Evolutionary conservation across 1,140 invertebrate genomes (phyloP), one percentile per base, ranked within the genome.

Genomic region (Dryas iulia): DNA sequence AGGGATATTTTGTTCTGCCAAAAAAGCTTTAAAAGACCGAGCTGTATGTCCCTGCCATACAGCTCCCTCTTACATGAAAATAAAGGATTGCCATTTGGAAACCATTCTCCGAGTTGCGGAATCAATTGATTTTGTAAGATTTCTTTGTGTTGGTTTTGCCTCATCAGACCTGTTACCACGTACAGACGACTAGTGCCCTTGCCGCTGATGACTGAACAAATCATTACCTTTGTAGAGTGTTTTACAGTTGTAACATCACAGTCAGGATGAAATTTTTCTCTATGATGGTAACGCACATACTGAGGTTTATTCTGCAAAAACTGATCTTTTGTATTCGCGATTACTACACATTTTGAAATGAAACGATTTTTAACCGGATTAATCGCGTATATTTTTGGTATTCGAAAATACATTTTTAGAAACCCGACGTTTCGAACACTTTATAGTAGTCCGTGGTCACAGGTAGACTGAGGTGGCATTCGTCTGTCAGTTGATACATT

Each of bases 151-250:
- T 66, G 64, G 24, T 66, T 31, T 58, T 66, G 64, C 30, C 64
- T 59, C 56, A 58, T 66, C 6, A 66, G 57, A 6, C 54, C 64
- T 66, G 57, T 57, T 3, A 66, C 54, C 3, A 66, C 54, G 64
- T 66, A 66, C 54, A 66, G 56, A 66, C 64, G 64, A 58, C 56
- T 54, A 28, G 53, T 66, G 24, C 54, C 54, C 25, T 64, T 64
- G 52, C 52, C 62, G n/a, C 62, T 64, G 62, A 64, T 64, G 52
- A 64, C 62, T 52, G 63, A 66, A 52, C 63, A 66, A 47, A 66
- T 58, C 63, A 66, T 66, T 18, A 58, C 63, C 53, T 52, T 52
- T 7, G 39, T 63, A 21, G 0, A 30, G 30, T 23, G 59, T 14
- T 60, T 60, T 2, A 60, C 31, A 7, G 31, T 60, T 12, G 1